Percentiles rank a stretch among this genome's conserved stretches.
Conservation (phyloP, 2,888 invertebrate genomes). For the Hirudinaria manillensis region DNA sequence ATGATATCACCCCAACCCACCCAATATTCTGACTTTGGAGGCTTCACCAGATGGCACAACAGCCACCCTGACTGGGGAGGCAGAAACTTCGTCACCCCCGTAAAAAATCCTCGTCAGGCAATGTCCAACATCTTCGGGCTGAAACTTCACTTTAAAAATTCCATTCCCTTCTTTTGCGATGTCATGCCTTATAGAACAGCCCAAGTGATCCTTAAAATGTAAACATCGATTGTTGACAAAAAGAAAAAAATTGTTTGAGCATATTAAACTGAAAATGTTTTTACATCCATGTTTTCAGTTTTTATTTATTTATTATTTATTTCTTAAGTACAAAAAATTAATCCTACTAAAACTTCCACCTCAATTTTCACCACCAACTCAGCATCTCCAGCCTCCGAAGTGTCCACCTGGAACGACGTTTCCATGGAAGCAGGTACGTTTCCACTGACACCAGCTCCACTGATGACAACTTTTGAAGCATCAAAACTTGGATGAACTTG, state of each 20-base stretch:
- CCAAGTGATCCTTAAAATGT: slow-evolving; percentile 23
- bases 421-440: slow-evolving; percentile 3
- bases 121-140: slow-evolving; percentile 17
- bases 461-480: slow-evolving; percentile 22
- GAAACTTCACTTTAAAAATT: slow-evolving; percentile 4
- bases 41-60: slow-evolving; percentile 26
- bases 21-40: background rate
- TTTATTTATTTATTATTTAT: too few relatives aligned
- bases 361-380: slow-evolving; percentile 24
- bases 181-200: background rate
- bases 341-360: background rate
- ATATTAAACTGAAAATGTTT: too few relatives aligned
- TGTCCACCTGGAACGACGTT: slow-evolving; percentile 20
- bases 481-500: slow-evolving; percentile 19
- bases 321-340: slow-evolving; percentile 1
- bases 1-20: background rate
- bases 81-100: slow-evolving; percentile 23
- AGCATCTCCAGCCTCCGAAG: slow-evolving; percentile 29
- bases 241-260: background rate
- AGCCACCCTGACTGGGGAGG: slow-evolving; percentile 21
- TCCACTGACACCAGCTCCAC: slow-evolving; percentile 14
- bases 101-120: slow-evolving; percentile 11
- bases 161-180: background rate
- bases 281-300: too few relatives aligned
- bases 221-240: background rate